Evolutionary conservation across 2,113 vertebrate genomes (phyloP), one percentile per base, ranked within the genome.

Genomic region (Ia io): DNA sequence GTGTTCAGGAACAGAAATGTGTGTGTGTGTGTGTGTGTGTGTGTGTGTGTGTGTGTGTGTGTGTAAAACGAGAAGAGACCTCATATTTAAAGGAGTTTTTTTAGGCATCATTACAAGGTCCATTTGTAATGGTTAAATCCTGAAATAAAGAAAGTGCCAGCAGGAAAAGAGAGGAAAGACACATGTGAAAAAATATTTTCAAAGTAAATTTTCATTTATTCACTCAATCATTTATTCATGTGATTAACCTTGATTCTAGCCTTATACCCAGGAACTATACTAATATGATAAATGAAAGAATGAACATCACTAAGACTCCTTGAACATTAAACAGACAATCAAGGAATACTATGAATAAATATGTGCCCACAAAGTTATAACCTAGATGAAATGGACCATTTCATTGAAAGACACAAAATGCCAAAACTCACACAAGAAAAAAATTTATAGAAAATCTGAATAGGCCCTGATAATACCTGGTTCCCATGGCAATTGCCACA

Each of bases 151-250:
- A 40, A 90, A 77, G 49, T 82, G 9, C 11, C 32, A 40, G 25
- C n/a, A 32, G 37, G 14, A 37, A 82, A 77, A 71, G 3, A 83
- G 32, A 61, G 16, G 18, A 42, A 87, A 74, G 22, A 51, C 30
- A 44, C 8, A 53, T 16, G 1, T 49, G 22, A 53, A 22, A 83
- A 83, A 84, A 61, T 30, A n/a, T 53, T 56, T 79, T 56, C 12
- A 44, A 96, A 93, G n/a, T 65, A 73, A 78, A 65, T 84, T 89
- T 84, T 53, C 9, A 92, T 42, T 84, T 79, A 44, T 70, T 92
- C 22, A 79, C 42, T 73, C 42, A 78, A 30, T 44, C 40, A 7
- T 63, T 76, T 74, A 51, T 92, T 88, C 28, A 76, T 69, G 35
- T 69, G 9, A 88, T 51, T 83, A 78, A 76, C 4, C 13, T 47